These are phyloP conservation scores for Parauchenoglanis ngamensis DNA, from an alignment of 2,797 vertebrate species.

Conservation along the genomic window DNA sequence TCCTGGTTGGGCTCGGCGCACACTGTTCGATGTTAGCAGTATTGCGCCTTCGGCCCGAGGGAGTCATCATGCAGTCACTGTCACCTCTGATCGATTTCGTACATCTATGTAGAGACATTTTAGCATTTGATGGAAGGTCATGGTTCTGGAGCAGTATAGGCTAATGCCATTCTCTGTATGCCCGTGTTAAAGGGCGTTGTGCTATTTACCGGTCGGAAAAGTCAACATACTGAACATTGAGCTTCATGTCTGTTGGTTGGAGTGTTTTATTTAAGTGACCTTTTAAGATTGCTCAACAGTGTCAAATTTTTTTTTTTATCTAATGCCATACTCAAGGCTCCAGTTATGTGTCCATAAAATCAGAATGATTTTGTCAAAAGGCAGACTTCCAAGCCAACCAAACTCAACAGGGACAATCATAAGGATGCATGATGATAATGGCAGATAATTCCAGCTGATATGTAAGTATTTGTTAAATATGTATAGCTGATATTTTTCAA, in stretches of 20 bases:
- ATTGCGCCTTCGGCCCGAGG: constrained; percentile 19
- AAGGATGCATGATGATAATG: background rate
- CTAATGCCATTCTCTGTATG: background rate
- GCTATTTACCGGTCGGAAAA: background rate
- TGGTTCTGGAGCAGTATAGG: background rate
- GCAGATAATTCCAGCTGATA: constrained; percentile 13
- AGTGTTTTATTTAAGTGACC: constrained; percentile 5
- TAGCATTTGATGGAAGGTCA: background rate
- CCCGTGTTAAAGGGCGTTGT: background rate
- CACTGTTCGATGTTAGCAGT: constrained; percentile 10
- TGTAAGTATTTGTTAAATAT: constrained; percentile 3
- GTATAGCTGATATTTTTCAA: background rate
- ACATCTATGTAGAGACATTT: constrained; percentile 11
- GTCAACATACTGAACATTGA: background rate
- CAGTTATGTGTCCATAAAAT: background rate
- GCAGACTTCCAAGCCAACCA: background rate
- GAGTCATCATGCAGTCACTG: constrained; percentile 14
- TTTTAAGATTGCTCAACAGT: background rate
- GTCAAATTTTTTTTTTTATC: background rate
- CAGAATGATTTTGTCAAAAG: background rate
- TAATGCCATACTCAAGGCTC: background rate
- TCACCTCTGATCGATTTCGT: constrained; percentile 20
- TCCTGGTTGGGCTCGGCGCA: background rate
- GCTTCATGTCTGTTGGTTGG: background rate
- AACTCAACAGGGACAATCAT: background rate